A percentile compares a stretch with the other conserved stretches of the same genome.
phyloP scores from a whole-genome alignment of 35 echinoderm and acorn worm genomes.

The Lytechinus pictus region DNA sequence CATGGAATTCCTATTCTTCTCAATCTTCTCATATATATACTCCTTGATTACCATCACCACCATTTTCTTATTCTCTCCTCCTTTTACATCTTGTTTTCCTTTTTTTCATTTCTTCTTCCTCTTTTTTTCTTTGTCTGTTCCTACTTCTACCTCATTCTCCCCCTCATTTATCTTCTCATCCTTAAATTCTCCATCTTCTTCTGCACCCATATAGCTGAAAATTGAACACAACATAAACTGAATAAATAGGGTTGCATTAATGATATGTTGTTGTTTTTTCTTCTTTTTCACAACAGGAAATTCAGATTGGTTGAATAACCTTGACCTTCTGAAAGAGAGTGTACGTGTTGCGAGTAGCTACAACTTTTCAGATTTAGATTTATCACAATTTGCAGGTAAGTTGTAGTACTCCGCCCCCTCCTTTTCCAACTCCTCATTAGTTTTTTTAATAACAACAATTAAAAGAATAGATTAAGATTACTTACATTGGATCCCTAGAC shows the following conservation, averaged over 20 bases:
- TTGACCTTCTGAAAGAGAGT: slow-evolving; percentile 95
- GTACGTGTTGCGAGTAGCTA: slow-evolving; percentile 73
- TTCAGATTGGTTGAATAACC: slow-evolving; percentile 93
- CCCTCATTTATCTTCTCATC: not conserved
- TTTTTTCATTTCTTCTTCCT: not conserved
- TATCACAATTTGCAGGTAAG: slow-evolving; percentile 98
- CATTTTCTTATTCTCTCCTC: not conserved
- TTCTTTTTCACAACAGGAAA: not conserved
- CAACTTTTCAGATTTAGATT: slow-evolving; percentile 89
- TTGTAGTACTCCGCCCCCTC: not conserved
- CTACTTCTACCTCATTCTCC: not conserved
- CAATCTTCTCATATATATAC: too few relatives aligned
- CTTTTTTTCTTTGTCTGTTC: not conserved
- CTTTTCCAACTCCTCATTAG: not conserved
- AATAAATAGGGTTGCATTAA: not conserved
- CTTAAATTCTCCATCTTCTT: not conserved
- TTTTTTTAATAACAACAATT: too few relatives aligned
- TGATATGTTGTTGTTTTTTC: not conserved
- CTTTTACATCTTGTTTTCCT: not conserved
- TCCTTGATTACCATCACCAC: too few relatives aligned
- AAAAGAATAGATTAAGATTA: too few relatives aligned
- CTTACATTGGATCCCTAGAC: too few relatives aligned
- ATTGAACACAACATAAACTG: too few relatives aligned
- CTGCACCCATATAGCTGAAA: too few relatives aligned
- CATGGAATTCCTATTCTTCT: too few relatives aligned